Percentiles rank a stretch among this genome's conserved stretches.
Conservation (phyloP, 1,140 invertebrate genomes). For the Dendrolimus punctatus region DNA sequence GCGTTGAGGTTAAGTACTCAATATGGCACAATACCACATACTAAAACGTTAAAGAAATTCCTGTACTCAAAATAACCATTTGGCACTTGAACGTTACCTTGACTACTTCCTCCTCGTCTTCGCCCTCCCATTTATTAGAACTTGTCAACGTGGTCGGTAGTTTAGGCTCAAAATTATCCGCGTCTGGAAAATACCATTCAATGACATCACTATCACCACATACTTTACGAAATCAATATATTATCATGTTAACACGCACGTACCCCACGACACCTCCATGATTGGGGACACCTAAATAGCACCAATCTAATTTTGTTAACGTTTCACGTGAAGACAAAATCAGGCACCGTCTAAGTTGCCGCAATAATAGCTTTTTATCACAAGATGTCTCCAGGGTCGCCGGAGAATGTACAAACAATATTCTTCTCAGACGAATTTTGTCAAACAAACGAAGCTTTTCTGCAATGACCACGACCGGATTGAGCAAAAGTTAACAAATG, state of each 20-base stretch:
- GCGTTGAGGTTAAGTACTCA: constrained; percentile 52
- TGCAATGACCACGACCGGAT: constrained; percentile 58
- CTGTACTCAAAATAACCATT: constrained; percentile 11
- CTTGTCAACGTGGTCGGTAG: constrained; percentile 65
- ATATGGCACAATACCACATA: constrained; percentile 6
- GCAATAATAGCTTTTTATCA: constrained; percentile 52
- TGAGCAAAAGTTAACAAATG: constrained; percentile 57
- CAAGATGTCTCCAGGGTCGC: constrained; percentile 70
- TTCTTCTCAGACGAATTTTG: constrained; percentile 54
- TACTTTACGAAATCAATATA: constrained; percentile 17
- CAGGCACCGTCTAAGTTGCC: constrained; percentile 48
- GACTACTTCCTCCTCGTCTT: constrained; percentile 89
- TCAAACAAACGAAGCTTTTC: constrained; percentile 67
- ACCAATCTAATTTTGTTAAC: constrained; percentile 53
- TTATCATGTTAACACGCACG: constrained; percentile 23
- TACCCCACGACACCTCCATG: constrained; percentile 71
- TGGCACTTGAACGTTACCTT: constrained; percentile 76
- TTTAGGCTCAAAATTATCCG: constrained; percentile 70
- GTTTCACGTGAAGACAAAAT: constrained; percentile 64
- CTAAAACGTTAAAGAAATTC: constrained; percentile 11
- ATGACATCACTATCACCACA: constrained; percentile 21
- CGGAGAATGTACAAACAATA: constrained; percentile 50
- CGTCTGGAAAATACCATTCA: constrained; percentile 55
- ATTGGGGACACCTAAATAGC: constrained; percentile 42
- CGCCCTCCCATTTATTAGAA: constrained; percentile 89